These are phyloP conservation scores for Malthinus flaveolus DNA, from an alignment of 2,888 invertebrate species.

Conservation along the genomic window DNA sequence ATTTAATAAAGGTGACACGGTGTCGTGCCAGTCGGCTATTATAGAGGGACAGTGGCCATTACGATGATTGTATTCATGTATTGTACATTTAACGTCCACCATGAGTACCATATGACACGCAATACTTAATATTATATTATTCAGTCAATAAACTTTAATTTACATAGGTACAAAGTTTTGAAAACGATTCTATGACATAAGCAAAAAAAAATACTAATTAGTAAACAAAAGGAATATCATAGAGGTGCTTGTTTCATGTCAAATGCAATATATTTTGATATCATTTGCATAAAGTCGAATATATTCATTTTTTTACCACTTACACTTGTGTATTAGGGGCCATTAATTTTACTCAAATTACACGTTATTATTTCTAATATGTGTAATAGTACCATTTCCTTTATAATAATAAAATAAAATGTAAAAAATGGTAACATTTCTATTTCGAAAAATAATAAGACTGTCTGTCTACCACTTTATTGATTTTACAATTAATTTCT, in stretches of 20 bases:
- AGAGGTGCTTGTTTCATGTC: conserved; percentile 2
- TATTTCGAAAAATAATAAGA: too few relatives aligned
- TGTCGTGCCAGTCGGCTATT: conserved; percentile 26
- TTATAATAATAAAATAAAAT: neutral
- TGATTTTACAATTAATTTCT: too few relatives aligned
- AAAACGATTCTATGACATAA: conserved; percentile 17
- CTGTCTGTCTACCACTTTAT: too few relatives aligned
- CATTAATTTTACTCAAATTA: neutral
- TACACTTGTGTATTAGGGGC: neutral
- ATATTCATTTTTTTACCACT: conserved; percentile 3
- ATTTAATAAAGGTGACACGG: conserved; percentile 29
- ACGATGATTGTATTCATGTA: conserved; percentile 32
- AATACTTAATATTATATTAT: conserved; percentile 36
- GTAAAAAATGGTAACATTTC: neutral
- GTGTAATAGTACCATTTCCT: conserved; percentile 4
- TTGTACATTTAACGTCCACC: conserved; percentile 23
- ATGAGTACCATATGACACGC: conserved; percentile 29
- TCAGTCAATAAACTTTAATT: conserved; percentile 34
- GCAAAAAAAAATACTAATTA: conserved; percentile 16
- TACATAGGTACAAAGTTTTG: conserved; percentile 25
- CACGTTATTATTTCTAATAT: neutral
- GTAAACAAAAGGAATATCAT: neutral
- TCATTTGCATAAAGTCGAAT: conserved; percentile 2
- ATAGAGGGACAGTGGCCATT: conserved; percentile 30
- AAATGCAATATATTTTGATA: neutral